Conservation (phyloP, 2,113 vertebrate species). For the Cettia cetti region DNA sequence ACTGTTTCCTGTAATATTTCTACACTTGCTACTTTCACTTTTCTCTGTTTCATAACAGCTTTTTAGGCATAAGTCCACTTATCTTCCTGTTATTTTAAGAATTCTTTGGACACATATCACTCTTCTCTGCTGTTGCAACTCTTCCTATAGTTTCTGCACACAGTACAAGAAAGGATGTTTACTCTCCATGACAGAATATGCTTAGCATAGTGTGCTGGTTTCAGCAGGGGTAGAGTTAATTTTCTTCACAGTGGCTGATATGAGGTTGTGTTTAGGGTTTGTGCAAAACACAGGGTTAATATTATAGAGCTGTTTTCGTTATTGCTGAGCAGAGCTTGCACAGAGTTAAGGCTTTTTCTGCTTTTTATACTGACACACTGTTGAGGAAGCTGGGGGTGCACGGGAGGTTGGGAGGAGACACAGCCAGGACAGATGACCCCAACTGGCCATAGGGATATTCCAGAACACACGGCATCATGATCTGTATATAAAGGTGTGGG, state of each 20-base stretch:
- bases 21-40: neutral
- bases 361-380: neutral
- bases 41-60: neutral
- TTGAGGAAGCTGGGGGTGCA: rapidly evolving
- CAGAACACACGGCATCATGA: neutral
- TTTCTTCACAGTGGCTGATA: neutral
- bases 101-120: neutral
- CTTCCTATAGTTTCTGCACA: neutral
- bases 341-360: neutral
- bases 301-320: neutral
- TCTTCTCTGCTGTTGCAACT: neutral
- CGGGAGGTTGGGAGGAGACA: neutral
- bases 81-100: neutral
- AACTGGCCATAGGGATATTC: neutral
- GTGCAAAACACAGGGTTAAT: neutral
- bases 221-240: neutral
- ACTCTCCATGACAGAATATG: neutral
- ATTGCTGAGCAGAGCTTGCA: neutral
- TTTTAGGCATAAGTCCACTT: neutral
- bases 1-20: neutral
- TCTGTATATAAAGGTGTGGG: neutral
- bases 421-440: neutral
- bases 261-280: neutral
- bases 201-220: neutral
- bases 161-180: neutral